These are phyloP conservation scores for Cyclina sinensis DNA, from an alignment of 1,140 invertebrate genomes.

Conservation along the genomic window DNA sequence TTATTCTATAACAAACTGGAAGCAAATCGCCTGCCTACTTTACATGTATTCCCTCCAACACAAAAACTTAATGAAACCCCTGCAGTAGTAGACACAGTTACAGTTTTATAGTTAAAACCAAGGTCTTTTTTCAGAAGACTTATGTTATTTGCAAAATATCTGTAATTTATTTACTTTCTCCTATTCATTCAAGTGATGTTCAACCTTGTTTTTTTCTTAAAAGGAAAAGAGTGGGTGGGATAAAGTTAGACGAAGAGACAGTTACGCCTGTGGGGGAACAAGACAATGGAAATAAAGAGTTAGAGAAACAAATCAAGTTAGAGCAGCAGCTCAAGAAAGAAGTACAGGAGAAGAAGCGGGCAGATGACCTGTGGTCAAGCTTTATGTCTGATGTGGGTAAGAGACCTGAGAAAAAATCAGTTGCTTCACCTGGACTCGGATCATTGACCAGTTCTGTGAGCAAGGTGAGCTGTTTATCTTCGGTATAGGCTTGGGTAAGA, in stretches of 20 bases:
- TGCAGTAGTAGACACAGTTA: no score
- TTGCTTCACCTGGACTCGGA: constrained; percentile 44
- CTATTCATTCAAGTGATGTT: no score
- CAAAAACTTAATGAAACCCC: no score
- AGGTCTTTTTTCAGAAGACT: no score
- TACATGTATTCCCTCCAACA: no score
- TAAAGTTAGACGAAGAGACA: constrained; percentile 72
- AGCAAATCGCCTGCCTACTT: no score
- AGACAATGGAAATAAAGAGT: constrained; percentile 69
- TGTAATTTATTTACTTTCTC: no score
- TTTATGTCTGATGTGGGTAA: constrained; percentile 83
- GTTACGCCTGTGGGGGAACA: constrained; percentile 56
- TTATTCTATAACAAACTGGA: no score
- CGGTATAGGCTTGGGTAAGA: no score
- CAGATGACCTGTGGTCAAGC: constrained; percentile 83
- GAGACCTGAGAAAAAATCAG: constrained; percentile 67
- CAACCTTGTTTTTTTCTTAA: no score
- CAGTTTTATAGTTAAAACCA: no score
- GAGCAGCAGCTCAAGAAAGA: constrained; percentile 74
- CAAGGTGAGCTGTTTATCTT: constrained; percentile 31
- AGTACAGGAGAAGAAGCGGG: constrained; percentile 81
- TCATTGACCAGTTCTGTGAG: constrained; percentile 19
- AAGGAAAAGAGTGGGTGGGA: constrained; percentile 79
- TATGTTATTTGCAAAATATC: no score
- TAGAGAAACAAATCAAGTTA: constrained; percentile 73